Percentiles rank a stretch among this genome's conserved stretches.
These are phyloP conservation scores for Trichopria drosophilae DNA, from an alignment of 2,888 invertebrate genomes.

Conservation along the genomic window DNA sequence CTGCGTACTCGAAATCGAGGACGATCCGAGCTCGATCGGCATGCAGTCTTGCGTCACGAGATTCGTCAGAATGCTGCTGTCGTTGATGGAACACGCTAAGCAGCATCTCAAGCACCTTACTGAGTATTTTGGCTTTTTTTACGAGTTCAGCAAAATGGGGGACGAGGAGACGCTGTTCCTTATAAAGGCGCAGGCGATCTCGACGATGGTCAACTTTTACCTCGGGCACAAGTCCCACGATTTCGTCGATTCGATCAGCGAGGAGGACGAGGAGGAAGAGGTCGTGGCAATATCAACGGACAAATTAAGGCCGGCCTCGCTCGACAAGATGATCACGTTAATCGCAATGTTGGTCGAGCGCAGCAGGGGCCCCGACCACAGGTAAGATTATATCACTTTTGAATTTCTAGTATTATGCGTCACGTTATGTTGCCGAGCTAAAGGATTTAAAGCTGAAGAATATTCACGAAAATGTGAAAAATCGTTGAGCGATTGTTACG, in stretches of 20 bases:
- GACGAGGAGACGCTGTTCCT: constrained; percentile 90
- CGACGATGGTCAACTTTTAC: constrained; percentile 90
- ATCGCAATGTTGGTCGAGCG: constrained; percentile 87
- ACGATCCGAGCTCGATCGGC: constrained; percentile 63
- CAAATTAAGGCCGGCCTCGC: constrained; percentile 84
- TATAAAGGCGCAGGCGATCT: constrained; percentile 82
- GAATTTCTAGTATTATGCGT: background rate
- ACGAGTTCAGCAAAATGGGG: constrained; percentile 94
- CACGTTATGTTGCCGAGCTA: no score
- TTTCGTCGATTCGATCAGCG: constrained; percentile 72
- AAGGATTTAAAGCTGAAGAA: no score
- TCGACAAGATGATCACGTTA: constrained; percentile 94
- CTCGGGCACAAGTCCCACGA: constrained; percentile 80
- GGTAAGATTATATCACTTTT: constrained; percentile 32
- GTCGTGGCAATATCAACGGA: constrained; percentile 69
- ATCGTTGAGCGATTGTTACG: no score
- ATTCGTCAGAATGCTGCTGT: constrained; percentile 85
- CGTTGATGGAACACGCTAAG: constrained; percentile 85
- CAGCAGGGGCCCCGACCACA: constrained; percentile 75
- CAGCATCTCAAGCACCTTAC: constrained; percentile 85
- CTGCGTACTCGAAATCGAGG: constrained; percentile 66
- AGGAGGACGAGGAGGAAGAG: constrained; percentile 73
- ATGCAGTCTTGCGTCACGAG: constrained; percentile 88
- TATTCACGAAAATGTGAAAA: no score
- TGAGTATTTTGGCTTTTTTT: constrained; percentile 88